Evolutionary conservation across 1,140 invertebrate genomes (phyloP).

Genomic region (Idris sp.): DNA sequence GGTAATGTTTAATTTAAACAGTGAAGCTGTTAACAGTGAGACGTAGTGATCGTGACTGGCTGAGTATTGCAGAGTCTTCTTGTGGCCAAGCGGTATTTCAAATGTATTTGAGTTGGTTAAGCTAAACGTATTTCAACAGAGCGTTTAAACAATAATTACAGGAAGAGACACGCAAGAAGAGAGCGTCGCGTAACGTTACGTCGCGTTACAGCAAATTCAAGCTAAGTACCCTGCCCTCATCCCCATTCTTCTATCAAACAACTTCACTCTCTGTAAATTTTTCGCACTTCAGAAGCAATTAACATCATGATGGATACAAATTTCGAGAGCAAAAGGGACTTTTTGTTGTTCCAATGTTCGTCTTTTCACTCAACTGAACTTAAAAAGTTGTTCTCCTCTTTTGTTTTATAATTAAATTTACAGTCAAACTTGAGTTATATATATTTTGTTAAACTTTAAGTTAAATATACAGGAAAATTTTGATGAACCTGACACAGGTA

Average conservation of each 20-base stretch:
- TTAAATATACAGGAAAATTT: too few species aligned
- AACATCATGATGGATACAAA: conserved; percentile 8
- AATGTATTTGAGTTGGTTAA: conserved; percentile 60
- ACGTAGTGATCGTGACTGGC: conserved; percentile 62
- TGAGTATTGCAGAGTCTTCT: conserved; percentile 53
- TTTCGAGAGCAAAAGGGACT: too few species aligned
- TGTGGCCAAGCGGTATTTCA: conserved; percentile 42
- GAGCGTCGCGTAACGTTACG: conserved; percentile 59
- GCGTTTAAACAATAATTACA: conserved; percentile 66
- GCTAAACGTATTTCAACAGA: conserved; percentile 63
- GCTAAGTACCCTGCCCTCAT: conserved; percentile 13
- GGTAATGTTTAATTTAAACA: conserved; percentile 46
- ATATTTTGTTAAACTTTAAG: too few species aligned
- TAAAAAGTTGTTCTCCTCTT: too few species aligned
- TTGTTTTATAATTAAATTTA: too few species aligned
- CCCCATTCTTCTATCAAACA: conserved; percentile 14
- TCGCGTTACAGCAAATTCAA: conserved; percentile 26
- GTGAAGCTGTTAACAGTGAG: conserved; percentile 57
- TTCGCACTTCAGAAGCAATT: conserved; percentile 34
- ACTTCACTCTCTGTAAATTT: conserved; percentile 21
- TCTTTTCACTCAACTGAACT: too few species aligned
- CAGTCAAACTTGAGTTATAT: too few species aligned
- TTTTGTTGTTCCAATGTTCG: too few species aligned
- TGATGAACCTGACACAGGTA: too few species aligned
- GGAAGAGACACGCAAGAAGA: conserved; percentile 69